A percentile compares a stretch with the other conserved stretches of the same genome.
phyloP scores from a whole-genome alignment of 1,140 invertebrate species.

The Drosophila baimaii region DNA sequence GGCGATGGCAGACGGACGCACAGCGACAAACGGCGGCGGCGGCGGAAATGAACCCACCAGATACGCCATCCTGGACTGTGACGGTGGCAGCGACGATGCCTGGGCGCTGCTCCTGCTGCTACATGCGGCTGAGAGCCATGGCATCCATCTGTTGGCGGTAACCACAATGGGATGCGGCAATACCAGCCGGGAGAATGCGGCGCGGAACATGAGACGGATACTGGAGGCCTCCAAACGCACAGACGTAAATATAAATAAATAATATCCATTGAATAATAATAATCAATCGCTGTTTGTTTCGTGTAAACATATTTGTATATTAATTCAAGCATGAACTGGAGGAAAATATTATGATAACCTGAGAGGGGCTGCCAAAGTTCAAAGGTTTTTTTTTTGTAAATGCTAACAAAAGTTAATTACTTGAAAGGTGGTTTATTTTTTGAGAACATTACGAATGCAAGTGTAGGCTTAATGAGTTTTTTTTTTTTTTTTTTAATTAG shows the following conservation, averaged over 20 bases:
- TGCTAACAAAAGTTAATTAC: no score
- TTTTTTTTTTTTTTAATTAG: no score
- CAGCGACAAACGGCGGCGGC: constrained; percentile 13
- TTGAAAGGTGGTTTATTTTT: no score
- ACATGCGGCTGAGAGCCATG: constrained; percentile 84
- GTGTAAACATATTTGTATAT: neutral
- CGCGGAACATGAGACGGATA: constrained; percentile 87
- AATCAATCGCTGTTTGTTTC: neutral
- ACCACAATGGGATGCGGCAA: constrained; percentile 88
- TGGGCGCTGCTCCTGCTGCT: constrained; percentile 87
- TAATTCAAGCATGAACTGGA: no score
- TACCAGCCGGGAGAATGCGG: constrained; percentile 86
- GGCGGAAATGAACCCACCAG: constrained; percentile 10
- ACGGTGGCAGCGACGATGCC: constrained; percentile 88
- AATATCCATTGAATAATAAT: neutral
- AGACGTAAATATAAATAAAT: constrained; percentile 83
- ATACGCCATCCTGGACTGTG: constrained; percentile 87
- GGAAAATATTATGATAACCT: no score
- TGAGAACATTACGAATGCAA: no score
- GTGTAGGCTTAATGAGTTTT: no score
- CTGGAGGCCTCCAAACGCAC: constrained; percentile 84
- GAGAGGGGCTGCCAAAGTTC: neutral
- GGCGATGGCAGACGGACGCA: constrained; percentile 41
- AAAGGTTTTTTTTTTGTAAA: no score
- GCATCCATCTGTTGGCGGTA: constrained; percentile 86